Percentiles rank a stretch among this genome's conserved stretches.
These are phyloP conservation scores for Nematopogon swammerdamellus DNA, from an alignment of 2,888 invertebrate species.

Conservation along the genomic window DNA sequence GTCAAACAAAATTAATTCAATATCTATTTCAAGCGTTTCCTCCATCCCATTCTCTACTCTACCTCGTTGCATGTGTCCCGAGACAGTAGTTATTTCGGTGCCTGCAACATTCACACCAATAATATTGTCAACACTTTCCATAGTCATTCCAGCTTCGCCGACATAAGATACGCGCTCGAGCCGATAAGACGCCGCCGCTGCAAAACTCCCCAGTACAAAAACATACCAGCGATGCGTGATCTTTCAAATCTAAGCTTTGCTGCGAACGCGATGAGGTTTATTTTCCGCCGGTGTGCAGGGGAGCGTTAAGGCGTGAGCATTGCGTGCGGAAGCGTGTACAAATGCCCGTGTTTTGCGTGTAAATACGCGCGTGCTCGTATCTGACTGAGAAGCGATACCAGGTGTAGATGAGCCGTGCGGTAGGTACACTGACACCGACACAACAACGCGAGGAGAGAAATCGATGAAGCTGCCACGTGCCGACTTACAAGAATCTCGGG, in stretches of 20 bases:
- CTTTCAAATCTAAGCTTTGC: neutral
- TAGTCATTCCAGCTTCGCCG: neutral
- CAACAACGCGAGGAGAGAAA: slow-evolving; percentile 23
- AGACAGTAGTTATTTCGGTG: neutral
- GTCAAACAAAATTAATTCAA: no score
- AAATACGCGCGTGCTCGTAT: slow-evolving; percentile 33
- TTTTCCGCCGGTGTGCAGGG: neutral
- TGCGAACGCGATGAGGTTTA: neutral
- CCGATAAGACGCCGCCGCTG: neutral
- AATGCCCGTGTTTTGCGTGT: slow-evolving; percentile 51
- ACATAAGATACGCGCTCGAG: neutral
- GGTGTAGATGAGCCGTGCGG: slow-evolving; percentile 26
- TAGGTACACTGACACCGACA: no score
- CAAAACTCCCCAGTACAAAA: neutral
- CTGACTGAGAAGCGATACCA: slow-evolving; percentile 38
- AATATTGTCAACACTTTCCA: neutral
- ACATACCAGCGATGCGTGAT: neutral
- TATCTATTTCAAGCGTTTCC: no score
- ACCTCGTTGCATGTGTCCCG: no score
- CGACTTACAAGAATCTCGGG: slow-evolving; percentile 22
- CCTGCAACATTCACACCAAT: neutral
- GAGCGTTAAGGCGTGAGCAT: neutral
- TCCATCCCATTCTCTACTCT: no score
- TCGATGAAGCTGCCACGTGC: slow-evolving; percentile 24
- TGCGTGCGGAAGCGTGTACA: slow-evolving; percentile 21